Evolutionary conservation across 2,888 invertebrate genomes (phyloP), one percentile per base, ranked within the genome.

Genomic region (Hipparchia sbordonii): DNA sequence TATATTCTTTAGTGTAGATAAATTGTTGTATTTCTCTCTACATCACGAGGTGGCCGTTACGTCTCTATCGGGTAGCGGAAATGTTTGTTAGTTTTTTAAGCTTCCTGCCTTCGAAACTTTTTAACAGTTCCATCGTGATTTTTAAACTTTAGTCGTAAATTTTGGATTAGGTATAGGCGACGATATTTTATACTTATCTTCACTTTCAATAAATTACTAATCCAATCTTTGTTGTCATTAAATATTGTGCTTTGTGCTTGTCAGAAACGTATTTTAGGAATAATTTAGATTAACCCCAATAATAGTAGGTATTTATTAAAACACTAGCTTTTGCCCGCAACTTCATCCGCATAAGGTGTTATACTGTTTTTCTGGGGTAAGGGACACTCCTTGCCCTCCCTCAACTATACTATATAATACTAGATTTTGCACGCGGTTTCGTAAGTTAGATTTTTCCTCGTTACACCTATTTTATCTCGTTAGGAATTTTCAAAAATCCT

Each of bases 1-100:
- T 89, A 84, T 85, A 79, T 77, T 85, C 83, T 88, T 90, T 91
- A 87, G 88, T 84, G 87, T 86, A 85, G 87, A 88, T 85, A 85
- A 82, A 87, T 89, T 85, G 85, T 85, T 81, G 79, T 87, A 87
- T 87, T 87, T 72, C 57, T 69, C 65, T 54, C 23, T 6, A 33
- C 52, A 65, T 65, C 52, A 65, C 45, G 51, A 62, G 70, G 66
- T 66, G 68, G 67, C 69, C 66, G 71, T 71, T 69, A 73, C 68
- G 72, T 76, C 76, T 74, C 74, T 72, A 75, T 76, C 73, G 60
- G 61, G 82, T 82, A 82, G 81, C 90, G 91, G 91, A 92, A 88
- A 87, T 85, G 84, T 82, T 83, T 82, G 82, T 83, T 67, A 84
- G 85, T 90, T 91, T 91, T 91, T 90, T 88, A 66, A 82, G 85